These are phyloP conservation scores for Ageneiosus marmoratus DNA, from an alignment of 2,113 vertebrate species.

Conservation along the genomic window DNA sequence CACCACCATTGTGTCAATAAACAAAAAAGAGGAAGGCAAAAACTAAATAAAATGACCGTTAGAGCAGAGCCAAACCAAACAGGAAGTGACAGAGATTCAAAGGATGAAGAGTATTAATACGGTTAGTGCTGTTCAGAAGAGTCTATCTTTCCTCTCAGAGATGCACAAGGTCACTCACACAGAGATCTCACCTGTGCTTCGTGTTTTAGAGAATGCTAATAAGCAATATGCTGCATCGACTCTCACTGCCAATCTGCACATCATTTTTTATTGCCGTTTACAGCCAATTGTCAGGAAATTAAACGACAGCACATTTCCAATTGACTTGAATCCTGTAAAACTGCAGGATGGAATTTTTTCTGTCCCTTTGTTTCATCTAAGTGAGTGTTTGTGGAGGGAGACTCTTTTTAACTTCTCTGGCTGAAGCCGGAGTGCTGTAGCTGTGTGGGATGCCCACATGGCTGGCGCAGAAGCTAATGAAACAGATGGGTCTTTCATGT, in stretches of 20 bases:
- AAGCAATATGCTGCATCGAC: conserved; percentile 37
- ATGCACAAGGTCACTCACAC: conserved; percentile 41
- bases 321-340: background rate
- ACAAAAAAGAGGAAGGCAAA: background rate
- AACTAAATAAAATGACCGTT: background rate
- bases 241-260: background rate
- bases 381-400: background rate
- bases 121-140: background rate
- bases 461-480: conserved; percentile 23
- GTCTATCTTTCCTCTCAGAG: background rate
- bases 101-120: background rate
- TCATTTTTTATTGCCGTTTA: background rate
- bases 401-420: background rate
- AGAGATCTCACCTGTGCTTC: conserved; percentile 30
- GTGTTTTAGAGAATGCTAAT: conserved; percentile 39
- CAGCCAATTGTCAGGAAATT: background rate
- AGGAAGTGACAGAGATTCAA: background rate
- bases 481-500: conserved; percentile 68
- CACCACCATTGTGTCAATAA: background rate
- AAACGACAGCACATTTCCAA: background rate
- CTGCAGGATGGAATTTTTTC: background rate
- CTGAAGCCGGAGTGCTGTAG: conserved; percentile 32
- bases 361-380: background rate
- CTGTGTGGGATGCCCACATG: conserved; percentile 54
- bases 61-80: background rate